phyloP scores from a whole-genome alignment of 1,140 invertebrate genomes.

The Leptonema lineaticorne region DNA sequence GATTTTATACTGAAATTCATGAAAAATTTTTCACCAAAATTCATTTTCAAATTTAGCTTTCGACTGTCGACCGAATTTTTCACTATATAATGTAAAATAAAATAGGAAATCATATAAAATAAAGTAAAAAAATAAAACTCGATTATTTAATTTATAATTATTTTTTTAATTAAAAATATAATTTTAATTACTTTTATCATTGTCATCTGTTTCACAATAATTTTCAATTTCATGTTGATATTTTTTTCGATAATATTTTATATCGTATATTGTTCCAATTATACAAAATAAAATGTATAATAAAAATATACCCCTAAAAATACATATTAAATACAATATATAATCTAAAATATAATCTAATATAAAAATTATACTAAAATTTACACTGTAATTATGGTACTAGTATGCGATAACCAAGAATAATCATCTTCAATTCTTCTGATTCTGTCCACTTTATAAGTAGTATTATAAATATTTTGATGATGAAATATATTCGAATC shows the following conservation, averaged over 20 bases:
- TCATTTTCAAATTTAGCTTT: not conserved
- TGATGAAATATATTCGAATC: constrained; percentile 29
- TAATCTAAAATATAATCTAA: not conserved
- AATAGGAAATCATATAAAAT: no score
- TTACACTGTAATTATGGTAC: not conserved
- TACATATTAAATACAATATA: not conserved
- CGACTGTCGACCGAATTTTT: no score
- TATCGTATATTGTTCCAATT: not conserved
- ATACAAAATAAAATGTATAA: not conserved
- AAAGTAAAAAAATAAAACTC: no score
- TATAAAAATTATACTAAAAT: not conserved
- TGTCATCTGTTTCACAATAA: no score
- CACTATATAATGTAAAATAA: no score
- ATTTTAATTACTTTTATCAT: not conserved
- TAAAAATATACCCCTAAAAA: not conserved
- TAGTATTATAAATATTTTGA: constrained; percentile 38
- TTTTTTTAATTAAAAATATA: not conserved
- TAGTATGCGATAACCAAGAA: constrained; percentile 22
- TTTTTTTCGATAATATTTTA: not conserved
- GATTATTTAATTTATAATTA: not conserved
- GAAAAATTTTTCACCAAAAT: not conserved
- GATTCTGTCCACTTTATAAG: constrained; percentile 34
- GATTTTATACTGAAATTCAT: constrained; percentile 23
- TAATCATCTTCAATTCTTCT: constrained; percentile 20
- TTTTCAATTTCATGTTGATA: no score